Conservation (phyloP, 2,797 vertebrate genomes). For the Craterocephalus amniculus region DNA sequence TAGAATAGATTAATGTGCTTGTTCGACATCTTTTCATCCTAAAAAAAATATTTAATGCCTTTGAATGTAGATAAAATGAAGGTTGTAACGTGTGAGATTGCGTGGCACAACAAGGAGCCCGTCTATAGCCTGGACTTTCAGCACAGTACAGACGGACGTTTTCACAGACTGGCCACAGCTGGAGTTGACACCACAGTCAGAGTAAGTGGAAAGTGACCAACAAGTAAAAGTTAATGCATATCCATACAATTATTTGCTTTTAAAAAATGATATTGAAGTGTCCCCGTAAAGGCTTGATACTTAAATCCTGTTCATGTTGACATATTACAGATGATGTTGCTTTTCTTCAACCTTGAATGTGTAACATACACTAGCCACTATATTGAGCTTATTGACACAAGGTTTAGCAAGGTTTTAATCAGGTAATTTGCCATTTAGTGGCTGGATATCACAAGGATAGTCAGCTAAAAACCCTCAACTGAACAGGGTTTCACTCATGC, state of each 20-base stretch:
- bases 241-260: not conserved
- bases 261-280: not conserved
- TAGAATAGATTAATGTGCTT: not conserved
- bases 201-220: conserved; percentile 73
- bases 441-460: not conserved
- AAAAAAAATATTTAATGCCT: not conserved
- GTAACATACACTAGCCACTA: not conserved
- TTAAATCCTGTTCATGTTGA: not conserved
- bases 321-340: not conserved
- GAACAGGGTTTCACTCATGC: not conserved
- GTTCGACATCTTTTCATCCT: not conserved
- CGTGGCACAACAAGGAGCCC: conserved; percentile 98
- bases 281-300: not conserved
- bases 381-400: not conserved
- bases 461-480: not conserved
- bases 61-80: conserved; percentile 84
- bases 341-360: not conserved
- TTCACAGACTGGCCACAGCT: conserved; percentile 91
- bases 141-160: conserved; percentile 82
- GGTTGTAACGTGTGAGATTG: conserved; percentile 97
- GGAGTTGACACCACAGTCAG: conserved; percentile 94
- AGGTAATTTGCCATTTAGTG: not conserved
- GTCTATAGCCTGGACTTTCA: conserved; percentile 98
- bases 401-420: not conserved
- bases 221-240: not conserved